Conservation (phyloP, 2,888 invertebrate species). For the Dryococelus australis region DNA sequence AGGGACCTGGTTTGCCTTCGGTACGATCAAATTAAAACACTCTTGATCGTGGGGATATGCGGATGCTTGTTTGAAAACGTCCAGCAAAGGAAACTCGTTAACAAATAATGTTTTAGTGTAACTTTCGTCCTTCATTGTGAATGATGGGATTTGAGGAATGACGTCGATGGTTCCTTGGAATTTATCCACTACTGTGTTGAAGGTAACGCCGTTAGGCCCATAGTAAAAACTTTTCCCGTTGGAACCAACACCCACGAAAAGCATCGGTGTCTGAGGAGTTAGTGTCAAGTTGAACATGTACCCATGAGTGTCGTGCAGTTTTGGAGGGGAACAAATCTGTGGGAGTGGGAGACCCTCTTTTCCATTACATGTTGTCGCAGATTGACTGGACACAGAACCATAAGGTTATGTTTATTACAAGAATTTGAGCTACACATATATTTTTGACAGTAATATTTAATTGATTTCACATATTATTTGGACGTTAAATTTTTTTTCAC, state of each 20-base stretch:
- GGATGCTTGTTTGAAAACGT: background rate
- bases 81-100: background rate
- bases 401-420: too few relatives aligned
- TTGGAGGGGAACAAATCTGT: background rate
- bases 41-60: background rate
- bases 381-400: too few relatives aligned
- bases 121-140: background rate
- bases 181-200: background rate
- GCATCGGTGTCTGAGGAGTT: background rate
- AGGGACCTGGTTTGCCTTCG: background rate
- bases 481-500: too few relatives aligned
- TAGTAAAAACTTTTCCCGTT: background rate
- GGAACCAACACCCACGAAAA: background rate
- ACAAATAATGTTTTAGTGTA: background rate
- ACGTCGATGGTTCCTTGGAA: background rate
- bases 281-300: background rate
- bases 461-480: too few relatives aligned
- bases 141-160: background rate
- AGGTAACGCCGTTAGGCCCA: background rate
- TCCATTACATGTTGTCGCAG: too few relatives aligned
- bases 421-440: too few relatives aligned
- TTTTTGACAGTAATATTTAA: too few relatives aligned
- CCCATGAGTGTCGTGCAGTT: background rate
- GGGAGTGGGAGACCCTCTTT: too few relatives aligned
- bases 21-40: background rate